Evolutionary conservation across 2,888 invertebrate genomes (phyloP), one percentile per base, ranked within the genome.

Genomic region (Andrena bucephala): DNA sequence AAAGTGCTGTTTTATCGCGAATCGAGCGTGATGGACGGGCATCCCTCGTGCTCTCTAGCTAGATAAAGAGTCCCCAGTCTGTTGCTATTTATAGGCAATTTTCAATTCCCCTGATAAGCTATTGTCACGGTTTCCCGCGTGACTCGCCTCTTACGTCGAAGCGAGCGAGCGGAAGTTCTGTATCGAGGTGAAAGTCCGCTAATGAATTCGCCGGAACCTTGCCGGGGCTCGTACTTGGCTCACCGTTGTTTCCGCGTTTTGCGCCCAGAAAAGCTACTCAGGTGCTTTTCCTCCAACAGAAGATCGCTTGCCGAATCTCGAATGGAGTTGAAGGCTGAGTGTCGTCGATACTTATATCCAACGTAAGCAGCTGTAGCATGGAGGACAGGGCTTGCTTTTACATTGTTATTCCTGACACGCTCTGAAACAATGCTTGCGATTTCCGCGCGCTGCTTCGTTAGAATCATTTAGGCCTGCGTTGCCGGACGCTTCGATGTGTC

Each of bases 351-450:
- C 3, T 24, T 57, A 3, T 13, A 4, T 27, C 10, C 24, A 24
- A n/a, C 29, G 20, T 48, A 4, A 29, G 48, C 13, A 27, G 13
- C 31, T 31, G 42, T 59, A 33, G 48, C 50, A 13, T 31, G 33
- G 63, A 77, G 54, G 68, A 33, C n/a, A 27, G 31, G 2, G 20
- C 27, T 63, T 2, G 27, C 48, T 16, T 60, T 10, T 54, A 5
- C 42, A 76, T 83, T 70, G 33, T 71, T 73, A 84, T 84, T 84
- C 84, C 29, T 8, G 57, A 10, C 84, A 59, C 84, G 84, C 20
- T 10, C 27, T n/a, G 72, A 80, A 69, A 80, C 84, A 83, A 84
- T 84, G 84, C 84, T 69, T 76, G 67, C 80, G 72, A 84, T 84
- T 77, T 84, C 84, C 84, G 80, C 70, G 69, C 84, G 63, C 36